Evolutionary conservation across 2,888 invertebrate genomes (phyloP), one percentile per base, ranked within the genome.

Genomic region (Eulithis prunata): DNA sequence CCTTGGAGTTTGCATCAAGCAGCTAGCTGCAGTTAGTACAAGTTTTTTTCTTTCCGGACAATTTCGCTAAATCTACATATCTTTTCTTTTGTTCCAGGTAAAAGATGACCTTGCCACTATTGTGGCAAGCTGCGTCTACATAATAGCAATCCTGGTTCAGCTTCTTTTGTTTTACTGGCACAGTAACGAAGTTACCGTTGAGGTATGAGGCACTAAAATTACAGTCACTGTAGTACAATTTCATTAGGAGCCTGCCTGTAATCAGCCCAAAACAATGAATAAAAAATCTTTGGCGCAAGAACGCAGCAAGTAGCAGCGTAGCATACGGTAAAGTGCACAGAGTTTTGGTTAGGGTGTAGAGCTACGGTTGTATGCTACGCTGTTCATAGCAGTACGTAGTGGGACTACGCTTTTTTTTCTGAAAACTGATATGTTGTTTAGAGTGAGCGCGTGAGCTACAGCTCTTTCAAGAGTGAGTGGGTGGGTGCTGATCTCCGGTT

Each of bases 91-190:
- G 21, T 80, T 77, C 47, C 75, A 89, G 88, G 70, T 84, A 28
- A 74, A 86, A 66, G 76, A 85, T 38, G 83, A 89, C 53, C 14
- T 84, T 2, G 60, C 77, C 0, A 77, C 81, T 0, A 67, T 87
- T 0, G 45, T 86, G 2, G 80, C 85, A 0, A 81, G 80, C 57
- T 79, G 81, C 47, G 0, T 82, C 10, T 89, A 76, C 58, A 70
- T 87, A 7, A 1, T 75, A 0, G 88, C 84, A 1, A 84, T 85
- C 58, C 67, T 89, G 58, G 78, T 84, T 43, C 87, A 89, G 65
- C 78, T 90, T 7, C 68, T 89, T 7, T 73, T 88, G 0, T 88
- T 87, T 69, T 89, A 88, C 69, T 90, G 89, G 89, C 83, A 83
- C 68, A 82, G 84, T 64, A 88, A 87, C 60, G 84, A 88, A 74